Conservation (phyloP, 2,888 invertebrate genomes). For the Caenorhabditis sulstoni region DNA sequence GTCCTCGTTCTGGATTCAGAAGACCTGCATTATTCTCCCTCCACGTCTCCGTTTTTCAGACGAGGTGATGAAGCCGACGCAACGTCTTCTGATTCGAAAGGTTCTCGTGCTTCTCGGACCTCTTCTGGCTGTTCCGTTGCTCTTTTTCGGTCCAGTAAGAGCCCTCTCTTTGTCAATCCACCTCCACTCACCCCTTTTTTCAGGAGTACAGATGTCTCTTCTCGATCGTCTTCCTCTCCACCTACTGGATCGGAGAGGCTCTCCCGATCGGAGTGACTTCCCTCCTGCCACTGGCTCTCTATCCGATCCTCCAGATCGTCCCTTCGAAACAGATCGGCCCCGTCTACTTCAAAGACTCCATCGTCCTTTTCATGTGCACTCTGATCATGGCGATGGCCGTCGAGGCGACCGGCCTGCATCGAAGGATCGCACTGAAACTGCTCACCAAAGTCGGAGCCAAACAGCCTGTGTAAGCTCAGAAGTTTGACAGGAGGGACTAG, state of each 20-base stretch:
- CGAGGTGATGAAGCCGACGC: conserved; percentile 28
- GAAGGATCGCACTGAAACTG: conserved; percentile 66
- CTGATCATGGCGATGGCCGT: conserved; percentile 70
- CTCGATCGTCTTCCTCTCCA: conserved; percentile 62
- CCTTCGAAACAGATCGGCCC: conserved; percentile 60
- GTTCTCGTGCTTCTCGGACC: conserved; percentile 42
- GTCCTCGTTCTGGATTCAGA: conserved; percentile 1
- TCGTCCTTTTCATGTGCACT: conserved; percentile 61
- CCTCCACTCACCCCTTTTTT: too few species aligned
- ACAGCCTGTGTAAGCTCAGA: conserved; percentile 38
- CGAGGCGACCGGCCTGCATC: conserved; percentile 64
- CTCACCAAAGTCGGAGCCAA: conserved; percentile 63
- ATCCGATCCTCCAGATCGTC: conserved; percentile 68
- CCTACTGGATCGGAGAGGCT: conserved; percentile 67
- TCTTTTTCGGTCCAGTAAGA: conserved; percentile 59
- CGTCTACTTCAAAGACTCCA: conserved; percentile 64
- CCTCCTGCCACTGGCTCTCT: conserved; percentile 69
- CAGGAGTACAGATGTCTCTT: conserved; percentile 68
- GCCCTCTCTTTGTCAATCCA: too few species aligned
- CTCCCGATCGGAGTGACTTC: conserved; percentile 71
- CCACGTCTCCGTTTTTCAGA: conserved; percentile 6
- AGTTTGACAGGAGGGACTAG: too few species aligned
- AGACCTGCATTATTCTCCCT: neutral
- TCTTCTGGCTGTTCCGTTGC: conserved; percentile 36
- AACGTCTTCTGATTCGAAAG: conserved; percentile 34